Evolutionary conservation across 2,888 invertebrate species (phyloP), one percentile per base, ranked within the genome.

Genomic region (Rhagonycha lutea): DNA sequence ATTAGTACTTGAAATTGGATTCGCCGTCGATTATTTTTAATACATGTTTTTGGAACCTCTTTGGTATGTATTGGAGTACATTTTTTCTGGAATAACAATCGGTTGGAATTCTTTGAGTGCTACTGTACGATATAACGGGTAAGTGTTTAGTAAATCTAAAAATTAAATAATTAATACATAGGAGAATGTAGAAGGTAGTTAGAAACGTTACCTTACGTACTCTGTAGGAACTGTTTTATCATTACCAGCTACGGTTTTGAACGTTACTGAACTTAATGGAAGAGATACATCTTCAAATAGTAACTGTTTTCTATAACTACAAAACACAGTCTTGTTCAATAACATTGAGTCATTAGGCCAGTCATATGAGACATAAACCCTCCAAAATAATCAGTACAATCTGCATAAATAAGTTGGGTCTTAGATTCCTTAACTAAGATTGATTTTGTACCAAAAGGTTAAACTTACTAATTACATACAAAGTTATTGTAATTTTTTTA

Each of bases 91-190:
- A 11, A 47, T 32, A 76, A 61, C 28, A 61, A 24, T 73, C 81
- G 68, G 81, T 81, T 67, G 80, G 80, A 18, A 80, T 79, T 68
- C 74, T 77, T 11, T 76, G 79, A 78, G 84, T 86, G 23, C 79
- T 78, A 75, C 84, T 86, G 77, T 83, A 87, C 18, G 83, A 74
- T 68, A 87, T 70, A 28, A 72, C 68, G 24, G 87, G 87, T 62
- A 28, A 65, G 68, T 76, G 74, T 63, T 76, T 78, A 11, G 87
- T 87, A 72, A 79, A 83, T 76, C 87, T 87, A 77, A 70, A 65
- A 72, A 32, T 63, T 67, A 32, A 60, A 18, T 24, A 61, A 18
- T 62, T 69, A 32, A 12, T 71, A 60, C 60, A 0, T 69, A 72
- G 69, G 11, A 61, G 71, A 65, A 74, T 18, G 10, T 14, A 18